These are phyloP conservation scores for Abramis brama DNA, from an alignment of 2,113 vertebrate genomes.

Conservation along the genomic window DNA sequence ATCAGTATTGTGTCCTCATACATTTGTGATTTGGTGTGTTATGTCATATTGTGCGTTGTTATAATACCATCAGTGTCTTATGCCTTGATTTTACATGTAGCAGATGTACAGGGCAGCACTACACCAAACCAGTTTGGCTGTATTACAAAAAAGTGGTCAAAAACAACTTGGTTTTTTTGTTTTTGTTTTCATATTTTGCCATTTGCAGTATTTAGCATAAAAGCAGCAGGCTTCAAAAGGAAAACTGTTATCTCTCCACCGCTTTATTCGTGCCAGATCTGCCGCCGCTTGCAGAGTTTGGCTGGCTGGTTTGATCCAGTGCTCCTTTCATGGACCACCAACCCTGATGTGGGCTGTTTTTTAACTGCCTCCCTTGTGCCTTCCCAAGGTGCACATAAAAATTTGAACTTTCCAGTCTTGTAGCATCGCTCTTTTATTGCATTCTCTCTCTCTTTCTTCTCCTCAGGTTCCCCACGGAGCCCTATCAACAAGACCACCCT, in stretches of 20 bases:
- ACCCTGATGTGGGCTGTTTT: constrained; percentile 64
- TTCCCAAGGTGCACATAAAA: constrained; percentile 18
- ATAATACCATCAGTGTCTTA: not conserved
- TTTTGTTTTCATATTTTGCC: constrained; percentile 44
- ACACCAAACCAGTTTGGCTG: constrained; percentile 27
- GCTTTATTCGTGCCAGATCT: constrained; percentile 53
- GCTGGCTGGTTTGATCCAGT: constrained; percentile 59
- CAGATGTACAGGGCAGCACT: constrained; percentile 3
- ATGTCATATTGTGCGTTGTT: not conserved
- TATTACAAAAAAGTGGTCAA: constrained; percentile 41
- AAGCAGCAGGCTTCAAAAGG: constrained; percentile 63
- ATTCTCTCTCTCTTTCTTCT: constrained; percentile 32
- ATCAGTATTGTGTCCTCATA: not conserved
- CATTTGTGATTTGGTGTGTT: not conserved
- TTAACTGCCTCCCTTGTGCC: constrained; percentile 54
- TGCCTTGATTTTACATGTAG: not conserved
- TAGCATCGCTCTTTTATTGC: constrained; percentile 22
- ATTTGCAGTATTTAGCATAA: constrained; percentile 6
- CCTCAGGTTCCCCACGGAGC: constrained; percentile 91
- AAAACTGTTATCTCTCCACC: constrained; percentile 63
- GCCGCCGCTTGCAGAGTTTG: constrained; percentile 54
- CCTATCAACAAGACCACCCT: constrained; percentile 97
- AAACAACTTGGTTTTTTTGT: constrained; percentile 31
- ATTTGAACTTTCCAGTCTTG: constrained; percentile 48
- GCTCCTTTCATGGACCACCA: constrained; percentile 63